Percentiles rank a stretch among this genome's conserved stretches.
Conservation (phyloP, 1,140 invertebrate genomes). For the Harpegnathos saltator region DNA sequence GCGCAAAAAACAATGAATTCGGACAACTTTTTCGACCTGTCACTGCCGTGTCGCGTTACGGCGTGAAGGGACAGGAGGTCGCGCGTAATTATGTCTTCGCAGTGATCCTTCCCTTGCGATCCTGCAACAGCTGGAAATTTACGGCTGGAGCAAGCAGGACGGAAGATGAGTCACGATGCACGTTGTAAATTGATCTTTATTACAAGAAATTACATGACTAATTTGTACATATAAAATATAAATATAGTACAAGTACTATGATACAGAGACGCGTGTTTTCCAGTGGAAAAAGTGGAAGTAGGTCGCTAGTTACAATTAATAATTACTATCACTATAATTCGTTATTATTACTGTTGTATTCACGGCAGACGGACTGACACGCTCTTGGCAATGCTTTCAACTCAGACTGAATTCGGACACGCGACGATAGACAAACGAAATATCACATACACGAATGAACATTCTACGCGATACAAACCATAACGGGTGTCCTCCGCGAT, state of each 20-base stretch:
- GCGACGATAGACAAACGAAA: conserved; percentile 44
- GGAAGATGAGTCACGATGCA: conserved; percentile 19
- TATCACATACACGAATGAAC: conserved; percentile 19
- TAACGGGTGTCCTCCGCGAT: conserved; percentile 9
- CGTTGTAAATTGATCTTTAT: conserved; percentile 86
- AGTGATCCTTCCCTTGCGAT: neutral
- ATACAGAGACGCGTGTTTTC: conserved; percentile 81
- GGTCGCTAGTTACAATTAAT: conserved; percentile 67
- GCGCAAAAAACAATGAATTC: conserved; percentile 27
- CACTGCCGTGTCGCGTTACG: neutral
- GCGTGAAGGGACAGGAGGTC: neutral
- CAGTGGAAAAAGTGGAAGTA: conserved; percentile 72
- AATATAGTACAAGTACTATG: conserved; percentile 85
- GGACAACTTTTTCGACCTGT: neutral
- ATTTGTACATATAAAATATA: conserved; percentile 87
- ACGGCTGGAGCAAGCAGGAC: neutral
- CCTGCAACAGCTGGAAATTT: neutral
- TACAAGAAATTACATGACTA: conserved; percentile 85
- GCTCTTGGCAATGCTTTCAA: conserved; percentile 67
- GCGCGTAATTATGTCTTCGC: neutral
- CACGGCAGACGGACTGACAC: conserved; percentile 78
- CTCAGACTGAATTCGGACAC: conserved; percentile 44
- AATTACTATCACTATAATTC: conserved; percentile 66
- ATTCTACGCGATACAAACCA: conserved; percentile 1
- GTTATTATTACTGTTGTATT: conserved; percentile 67